A percentile compares a stretch with the other conserved stretches of the same genome.
These are phyloP conservation scores for Alectoris magna DNA, from an alignment of 2,797 vertebrate species.

Conservation along the genomic window DNA sequence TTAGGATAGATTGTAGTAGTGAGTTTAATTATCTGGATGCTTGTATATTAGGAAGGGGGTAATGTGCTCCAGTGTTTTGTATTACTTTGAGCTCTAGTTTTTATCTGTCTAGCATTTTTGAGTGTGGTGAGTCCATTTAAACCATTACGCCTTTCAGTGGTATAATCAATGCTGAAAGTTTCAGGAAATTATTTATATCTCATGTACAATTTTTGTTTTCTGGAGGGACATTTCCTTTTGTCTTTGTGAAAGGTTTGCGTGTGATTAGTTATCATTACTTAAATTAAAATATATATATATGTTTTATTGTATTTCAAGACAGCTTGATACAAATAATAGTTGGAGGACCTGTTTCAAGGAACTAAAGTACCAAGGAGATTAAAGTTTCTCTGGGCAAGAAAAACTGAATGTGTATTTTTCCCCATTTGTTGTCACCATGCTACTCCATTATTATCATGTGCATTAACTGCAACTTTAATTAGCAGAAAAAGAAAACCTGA, in stretches of 20 bases:
- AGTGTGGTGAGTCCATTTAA: background rate
- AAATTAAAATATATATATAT: too few species aligned
- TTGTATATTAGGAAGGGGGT: background rate
- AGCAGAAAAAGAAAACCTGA: background rate
- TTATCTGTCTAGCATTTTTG: background rate
- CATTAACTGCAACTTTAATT: background rate
- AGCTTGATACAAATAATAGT: background rate
- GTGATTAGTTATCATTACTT: background rate
- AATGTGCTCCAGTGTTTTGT: background rate
- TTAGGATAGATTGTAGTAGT: background rate
- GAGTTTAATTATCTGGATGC: background rate
- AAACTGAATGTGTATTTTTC: fast-evolving
- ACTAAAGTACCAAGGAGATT: background rate
- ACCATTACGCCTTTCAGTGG: background rate
- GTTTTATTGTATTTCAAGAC: background rate
- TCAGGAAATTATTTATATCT: background rate
- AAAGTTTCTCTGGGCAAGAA: background rate
- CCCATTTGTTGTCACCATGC: background rate
- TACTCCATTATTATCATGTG: background rate
- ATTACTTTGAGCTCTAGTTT: background rate
- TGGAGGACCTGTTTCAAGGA: background rate
- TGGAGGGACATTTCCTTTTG: background rate
- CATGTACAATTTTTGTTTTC: background rate
- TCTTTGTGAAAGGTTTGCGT: background rate
- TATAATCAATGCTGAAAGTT: background rate